Evolutionary conservation across 2,797 vertebrate species (phyloP).

Genomic region (Silurus aristotelis): DNA sequence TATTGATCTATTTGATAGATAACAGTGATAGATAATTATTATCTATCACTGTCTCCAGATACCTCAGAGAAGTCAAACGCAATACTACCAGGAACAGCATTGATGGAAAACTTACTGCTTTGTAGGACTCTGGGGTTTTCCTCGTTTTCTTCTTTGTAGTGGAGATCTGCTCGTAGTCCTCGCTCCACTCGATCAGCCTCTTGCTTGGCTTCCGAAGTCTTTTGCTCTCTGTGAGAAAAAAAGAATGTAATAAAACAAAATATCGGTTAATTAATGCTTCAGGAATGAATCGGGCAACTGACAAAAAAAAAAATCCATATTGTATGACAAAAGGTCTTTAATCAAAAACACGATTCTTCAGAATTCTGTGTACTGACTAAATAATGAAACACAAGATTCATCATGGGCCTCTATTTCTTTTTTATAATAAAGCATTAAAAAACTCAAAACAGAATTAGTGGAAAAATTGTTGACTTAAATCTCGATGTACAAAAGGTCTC

Average conservation of each 20-base stretch:
- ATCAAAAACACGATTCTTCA: background rate
- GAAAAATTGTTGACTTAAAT: background rate
- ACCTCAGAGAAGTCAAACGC: too few relatives aligned
- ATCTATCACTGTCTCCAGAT: too few relatives aligned
- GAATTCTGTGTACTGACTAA: background rate
- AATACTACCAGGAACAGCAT: background rate
- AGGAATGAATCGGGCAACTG: background rate
- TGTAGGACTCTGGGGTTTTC: slow-evolving; percentile 74
- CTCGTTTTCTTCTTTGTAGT: slow-evolving; percentile 88
- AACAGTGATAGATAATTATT: too few relatives aligned
- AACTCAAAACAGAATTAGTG: background rate
- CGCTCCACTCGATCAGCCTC: slow-evolving; percentile 87
- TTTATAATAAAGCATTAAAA: background rate
- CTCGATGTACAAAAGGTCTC: background rate
- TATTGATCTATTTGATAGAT: too few relatives aligned
- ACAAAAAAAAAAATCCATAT: background rate
- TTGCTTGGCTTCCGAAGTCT: slow-evolving; percentile 92
- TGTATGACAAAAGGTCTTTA: background rate
- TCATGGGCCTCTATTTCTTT: background rate
- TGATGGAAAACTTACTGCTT: slow-evolving; percentile 58
- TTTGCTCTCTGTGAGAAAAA: slow-evolving; percentile 79
- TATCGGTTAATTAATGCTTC: background rate
- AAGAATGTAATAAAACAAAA: slow-evolving; percentile 24
- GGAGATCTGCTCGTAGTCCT: slow-evolving; percentile 91
- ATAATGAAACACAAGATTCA: background rate